Percentiles rank a stretch among this genome's conserved stretches.
Conservation (phyloP, 2,113 vertebrate genomes). For the Empidonax alnorum region DNA sequence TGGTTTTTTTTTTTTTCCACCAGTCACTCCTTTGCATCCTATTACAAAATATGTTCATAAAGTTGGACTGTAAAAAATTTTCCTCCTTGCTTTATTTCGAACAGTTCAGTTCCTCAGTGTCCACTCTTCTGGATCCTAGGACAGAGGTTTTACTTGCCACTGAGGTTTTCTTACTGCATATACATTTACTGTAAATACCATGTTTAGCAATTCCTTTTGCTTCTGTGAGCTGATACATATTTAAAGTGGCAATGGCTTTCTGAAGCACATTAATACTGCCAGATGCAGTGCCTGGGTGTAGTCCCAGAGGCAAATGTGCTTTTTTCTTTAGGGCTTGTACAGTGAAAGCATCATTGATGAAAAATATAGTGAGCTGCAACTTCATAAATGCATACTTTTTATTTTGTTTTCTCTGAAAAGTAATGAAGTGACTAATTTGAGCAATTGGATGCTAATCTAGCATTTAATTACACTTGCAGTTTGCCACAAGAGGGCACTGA, state of each 20-base stretch:
- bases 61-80: background rate
- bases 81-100: background rate
- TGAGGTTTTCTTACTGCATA: background rate
- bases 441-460: background rate
- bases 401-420: background rate
- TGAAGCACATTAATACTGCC: fast-evolving
- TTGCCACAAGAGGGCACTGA: conserved; percentile 72
- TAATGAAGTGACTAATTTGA: background rate
- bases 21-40: background rate
- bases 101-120: background rate
- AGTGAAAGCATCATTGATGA: fast-evolving
- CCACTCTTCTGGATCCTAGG: background rate
- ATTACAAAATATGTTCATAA: background rate
- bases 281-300: background rate
- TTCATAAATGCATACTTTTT: background rate
- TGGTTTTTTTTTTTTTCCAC: background rate
- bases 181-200: background rate
- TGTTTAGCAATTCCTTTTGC: background rate
- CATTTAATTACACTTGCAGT: background rate
- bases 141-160: background rate
- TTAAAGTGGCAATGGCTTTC: background rate
- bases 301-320: background rate
- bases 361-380: background rate
- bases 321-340: background rate
- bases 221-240: background rate